phyloP scores from a whole-genome alignment of 2,797 vertebrate species.

The Neomorphus geoffroyi region DNA sequence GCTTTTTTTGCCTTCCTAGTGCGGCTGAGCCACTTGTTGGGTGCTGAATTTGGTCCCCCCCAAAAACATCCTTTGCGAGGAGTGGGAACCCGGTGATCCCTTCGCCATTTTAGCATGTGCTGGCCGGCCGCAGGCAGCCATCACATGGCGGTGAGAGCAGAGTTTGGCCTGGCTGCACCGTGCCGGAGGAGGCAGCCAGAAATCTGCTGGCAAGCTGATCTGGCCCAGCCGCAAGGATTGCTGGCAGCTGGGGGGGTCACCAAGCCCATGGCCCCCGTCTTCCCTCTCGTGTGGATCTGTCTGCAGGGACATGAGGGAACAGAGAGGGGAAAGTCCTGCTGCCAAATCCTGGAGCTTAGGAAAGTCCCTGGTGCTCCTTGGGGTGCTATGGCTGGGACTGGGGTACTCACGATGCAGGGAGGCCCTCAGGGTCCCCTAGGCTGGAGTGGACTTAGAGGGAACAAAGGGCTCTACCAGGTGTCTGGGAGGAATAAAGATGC shows the following conservation, averaged over 20 bases:
- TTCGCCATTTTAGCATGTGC: slow-evolving; percentile 32
- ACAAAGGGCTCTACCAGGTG: not conserved
- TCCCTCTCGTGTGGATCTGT: fast-evolving
- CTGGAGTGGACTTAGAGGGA: not conserved
- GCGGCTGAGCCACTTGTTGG: not conserved
- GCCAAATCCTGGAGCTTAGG: not conserved
- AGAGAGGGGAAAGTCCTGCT: not conserved
- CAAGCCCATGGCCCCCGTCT: not conserved
- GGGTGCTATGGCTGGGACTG: not conserved
- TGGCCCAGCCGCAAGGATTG: not conserved
- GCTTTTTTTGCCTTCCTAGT: not conserved
- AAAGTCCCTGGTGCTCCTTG: fast-evolving
- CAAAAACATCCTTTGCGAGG: fast-evolving
- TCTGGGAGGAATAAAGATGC: not conserved
- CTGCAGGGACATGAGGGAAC: not conserved
- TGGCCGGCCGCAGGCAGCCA: not conserved
- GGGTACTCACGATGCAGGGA: fast-evolving
- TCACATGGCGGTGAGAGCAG: slow-evolving; percentile 59
- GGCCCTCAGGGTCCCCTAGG: not conserved
- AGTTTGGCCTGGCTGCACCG: not conserved
- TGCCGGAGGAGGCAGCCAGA: slow-evolving; percentile 9
- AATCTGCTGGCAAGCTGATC: not conserved
- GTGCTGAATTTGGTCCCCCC: not conserved
- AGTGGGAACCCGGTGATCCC: not conserved
- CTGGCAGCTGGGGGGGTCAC: not conserved